A percentile compares a stretch with the other conserved stretches of the same genome.
Conservation (phyloP, 2,113 vertebrate genomes). For the Malurus alboscapulatus region DNA sequence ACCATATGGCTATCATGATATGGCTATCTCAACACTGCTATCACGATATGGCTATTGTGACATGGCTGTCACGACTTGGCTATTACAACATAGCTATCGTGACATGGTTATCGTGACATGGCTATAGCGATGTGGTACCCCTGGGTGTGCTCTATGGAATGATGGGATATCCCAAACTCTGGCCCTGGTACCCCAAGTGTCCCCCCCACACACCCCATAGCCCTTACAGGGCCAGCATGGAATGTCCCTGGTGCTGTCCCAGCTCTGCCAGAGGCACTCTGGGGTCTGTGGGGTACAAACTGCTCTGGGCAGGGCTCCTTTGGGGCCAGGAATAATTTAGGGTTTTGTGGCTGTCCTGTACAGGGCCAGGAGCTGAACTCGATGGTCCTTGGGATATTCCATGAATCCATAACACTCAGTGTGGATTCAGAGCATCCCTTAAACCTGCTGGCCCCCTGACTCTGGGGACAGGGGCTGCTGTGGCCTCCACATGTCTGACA, state of each 20-base stretch:
- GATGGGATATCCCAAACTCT: neutral
- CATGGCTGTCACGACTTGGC: no score
- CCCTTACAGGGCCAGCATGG: fast-evolving
- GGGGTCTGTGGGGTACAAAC: fast-evolving
- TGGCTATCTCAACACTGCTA: no score
- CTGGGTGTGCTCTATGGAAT: neutral
- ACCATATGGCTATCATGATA: no score
- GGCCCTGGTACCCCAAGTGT: fast-evolving
- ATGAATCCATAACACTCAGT: neutral
- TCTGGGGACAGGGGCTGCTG: neutral
- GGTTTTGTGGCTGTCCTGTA: neutral
- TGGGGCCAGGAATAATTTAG: neutral
- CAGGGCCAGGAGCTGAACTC: neutral
- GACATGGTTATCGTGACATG: no score
- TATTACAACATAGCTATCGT: no score
- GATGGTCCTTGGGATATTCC: neutral
- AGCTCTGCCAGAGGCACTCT: neutral
- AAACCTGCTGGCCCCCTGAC: neutral
- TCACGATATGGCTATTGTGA: no score
- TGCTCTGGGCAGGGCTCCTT: neutral
- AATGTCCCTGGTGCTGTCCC: no score
- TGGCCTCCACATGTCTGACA: neutral
- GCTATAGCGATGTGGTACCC: no score
- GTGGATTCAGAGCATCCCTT: neutral
- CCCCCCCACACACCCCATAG: neutral